Conservation (phyloP, 2,888 invertebrate genomes). For the Troilus luridus region DNA sequence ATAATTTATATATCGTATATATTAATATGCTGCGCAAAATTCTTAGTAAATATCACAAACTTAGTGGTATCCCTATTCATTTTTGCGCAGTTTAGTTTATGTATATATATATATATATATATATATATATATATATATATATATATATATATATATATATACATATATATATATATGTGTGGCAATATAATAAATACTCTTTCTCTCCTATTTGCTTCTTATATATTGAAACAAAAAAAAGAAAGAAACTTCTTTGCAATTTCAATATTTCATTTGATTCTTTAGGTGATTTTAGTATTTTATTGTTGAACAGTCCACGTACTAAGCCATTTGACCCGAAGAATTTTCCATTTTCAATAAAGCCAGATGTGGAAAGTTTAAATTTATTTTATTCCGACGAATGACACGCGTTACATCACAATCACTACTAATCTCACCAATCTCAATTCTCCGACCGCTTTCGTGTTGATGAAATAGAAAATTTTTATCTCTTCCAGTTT, state of each 20-base stretch:
- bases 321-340: not conserved
- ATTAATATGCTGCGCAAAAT: too few species aligned
- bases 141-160: too few species aligned
- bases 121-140: too few species aligned
- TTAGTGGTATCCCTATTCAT: too few species aligned
- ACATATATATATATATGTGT: too few species aligned
- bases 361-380: conserved; percentile 6
- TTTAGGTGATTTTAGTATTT: not conserved
- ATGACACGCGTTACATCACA: not conserved
- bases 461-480: conserved; percentile 39
- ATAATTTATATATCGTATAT: too few species aligned
- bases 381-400: not conserved
- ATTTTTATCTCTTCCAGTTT: conserved; percentile 44
- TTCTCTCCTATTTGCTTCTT: not conserved
- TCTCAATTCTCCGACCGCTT: not conserved
- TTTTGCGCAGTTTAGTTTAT: too few species aligned
- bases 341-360: conserved; percentile 28
- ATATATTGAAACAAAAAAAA: too few species aligned
- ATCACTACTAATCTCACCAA: conserved; percentile 12
- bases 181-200: too few species aligned
- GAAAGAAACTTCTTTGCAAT: not conserved
- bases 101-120: too few species aligned
- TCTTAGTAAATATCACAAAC: too few species aligned
- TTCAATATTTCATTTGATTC: not conserved
- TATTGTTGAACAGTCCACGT: not conserved